phyloP scores from a whole-genome alignment of 1,140 invertebrate genomes.

The Armadillidium nasatum region DNA sequence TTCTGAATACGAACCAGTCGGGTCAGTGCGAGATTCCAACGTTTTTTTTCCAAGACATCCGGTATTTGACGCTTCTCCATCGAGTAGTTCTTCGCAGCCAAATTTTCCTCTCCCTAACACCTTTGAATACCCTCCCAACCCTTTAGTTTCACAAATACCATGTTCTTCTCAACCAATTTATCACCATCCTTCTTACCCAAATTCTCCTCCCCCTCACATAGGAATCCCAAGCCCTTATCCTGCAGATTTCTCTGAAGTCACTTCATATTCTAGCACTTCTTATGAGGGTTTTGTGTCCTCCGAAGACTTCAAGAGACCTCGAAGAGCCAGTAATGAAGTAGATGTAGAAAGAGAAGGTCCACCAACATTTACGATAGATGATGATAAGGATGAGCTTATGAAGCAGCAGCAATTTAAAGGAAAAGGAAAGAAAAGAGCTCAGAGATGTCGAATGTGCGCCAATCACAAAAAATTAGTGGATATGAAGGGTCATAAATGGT shows the following conservation, averaged over 20 bases:
- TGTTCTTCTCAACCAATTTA: background rate
- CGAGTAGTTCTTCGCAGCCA: background rate
- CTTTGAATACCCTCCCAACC: background rate
- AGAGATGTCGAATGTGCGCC: constrained; percentile 38
- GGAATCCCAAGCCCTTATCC: background rate
- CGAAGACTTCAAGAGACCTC: background rate
- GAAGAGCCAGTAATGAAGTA: background rate
- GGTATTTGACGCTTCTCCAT: background rate
- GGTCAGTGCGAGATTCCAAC: background rate
- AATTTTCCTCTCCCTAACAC: background rate
- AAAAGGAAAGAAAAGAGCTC: background rate
- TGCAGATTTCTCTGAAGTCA: background rate
- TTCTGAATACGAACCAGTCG: background rate
- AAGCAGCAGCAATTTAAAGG: background rate
- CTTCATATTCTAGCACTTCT: background rate
- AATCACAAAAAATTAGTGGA: constrained; percentile 35
- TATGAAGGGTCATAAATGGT: constrained; percentile 42
- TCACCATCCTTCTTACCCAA: background rate
- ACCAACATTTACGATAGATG: background rate
- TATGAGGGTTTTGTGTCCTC: background rate
- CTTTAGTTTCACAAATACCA: background rate
- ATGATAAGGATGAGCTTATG: background rate
- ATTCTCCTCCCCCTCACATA: background rate
- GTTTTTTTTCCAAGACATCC: background rate
- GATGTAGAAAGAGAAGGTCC: background rate